These are phyloP conservation scores for Chrysocyon brachyurus DNA, from an alignment of 2,797 vertebrate genomes.

Conservation along the genomic window DNA sequence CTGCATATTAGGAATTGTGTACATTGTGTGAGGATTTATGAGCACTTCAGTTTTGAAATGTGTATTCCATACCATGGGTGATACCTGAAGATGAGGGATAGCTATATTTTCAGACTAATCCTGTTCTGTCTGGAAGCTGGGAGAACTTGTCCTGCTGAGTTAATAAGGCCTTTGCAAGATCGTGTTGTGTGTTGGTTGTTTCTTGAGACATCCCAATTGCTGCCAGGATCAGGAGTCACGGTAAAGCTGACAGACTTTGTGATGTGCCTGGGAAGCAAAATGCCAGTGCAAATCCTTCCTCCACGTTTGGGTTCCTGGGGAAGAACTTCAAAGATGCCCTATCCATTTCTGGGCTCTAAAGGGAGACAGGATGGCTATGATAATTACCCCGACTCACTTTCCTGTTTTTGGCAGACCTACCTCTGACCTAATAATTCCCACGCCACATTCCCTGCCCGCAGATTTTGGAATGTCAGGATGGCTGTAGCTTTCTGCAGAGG, in stretches of 20 bases:
- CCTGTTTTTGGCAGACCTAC: background rate
- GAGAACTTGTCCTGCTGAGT: constrained; percentile 13
- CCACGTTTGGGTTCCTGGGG: background rate
- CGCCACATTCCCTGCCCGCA: background rate
- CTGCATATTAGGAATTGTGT: background rate
- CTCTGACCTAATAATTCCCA: background rate
- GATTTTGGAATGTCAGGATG: background rate
- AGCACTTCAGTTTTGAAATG: background rate
- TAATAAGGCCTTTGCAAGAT: constrained; percentile 26
- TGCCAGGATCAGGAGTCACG: background rate
- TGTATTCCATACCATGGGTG: background rate
- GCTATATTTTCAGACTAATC: constrained; percentile 53
- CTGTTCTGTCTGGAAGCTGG: background rate
- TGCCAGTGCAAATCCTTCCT: background rate
- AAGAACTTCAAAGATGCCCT: background rate
- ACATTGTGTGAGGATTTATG: background rate
- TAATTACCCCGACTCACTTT: background rate
- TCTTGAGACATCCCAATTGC: background rate
- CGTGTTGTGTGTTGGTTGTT: background rate
- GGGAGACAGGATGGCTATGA: background rate
- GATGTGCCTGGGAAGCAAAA: background rate
- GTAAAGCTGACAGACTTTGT: background rate
- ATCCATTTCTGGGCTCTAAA: background rate
- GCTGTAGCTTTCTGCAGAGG: background rate
- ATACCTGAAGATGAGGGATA: background rate